phyloP scores from a whole-genome alignment of 2,797 vertebrate species.

The Pagetopsis macropterus region DNA sequence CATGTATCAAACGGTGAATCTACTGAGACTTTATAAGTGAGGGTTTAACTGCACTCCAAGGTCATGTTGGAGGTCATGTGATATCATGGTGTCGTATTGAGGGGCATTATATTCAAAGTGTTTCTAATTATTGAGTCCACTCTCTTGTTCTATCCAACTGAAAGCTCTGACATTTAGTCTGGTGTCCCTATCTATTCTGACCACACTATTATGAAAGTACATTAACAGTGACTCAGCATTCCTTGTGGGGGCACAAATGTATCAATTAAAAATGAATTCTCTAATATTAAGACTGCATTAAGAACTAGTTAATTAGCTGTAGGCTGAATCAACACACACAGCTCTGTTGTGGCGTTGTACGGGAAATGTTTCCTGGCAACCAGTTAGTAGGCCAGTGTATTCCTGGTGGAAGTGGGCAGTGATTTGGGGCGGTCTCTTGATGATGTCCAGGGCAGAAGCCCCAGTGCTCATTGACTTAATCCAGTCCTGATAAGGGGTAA shows the following conservation, averaged over 20 bases:
- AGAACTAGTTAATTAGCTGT: slow-evolving; percentile 45
- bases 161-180: slow-evolving; percentile 23
- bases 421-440: slow-evolving; percentile 60
- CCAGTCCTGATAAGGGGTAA: slow-evolving; percentile 75
- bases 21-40: not conserved
- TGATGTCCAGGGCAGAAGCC: slow-evolving; percentile 70
- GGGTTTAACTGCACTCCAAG: not conserved
- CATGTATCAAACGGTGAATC: too few relatives aligned
- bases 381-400: slow-evolving; percentile 36
- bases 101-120: not conserved
- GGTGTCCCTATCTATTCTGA: slow-evolving; percentile 14
- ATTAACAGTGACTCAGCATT: slow-evolving; percentile 15
- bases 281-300: slow-evolving; percentile 29
- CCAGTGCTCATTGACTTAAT: slow-evolving; percentile 78
- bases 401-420: slow-evolving; percentile 52
- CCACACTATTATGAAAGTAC: slow-evolving; percentile 1
- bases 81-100: not conserved
- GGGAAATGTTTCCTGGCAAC: slow-evolving; percentile 43
- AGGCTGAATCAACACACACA: slow-evolving; percentile 35
- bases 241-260: slow-evolving; percentile 22
- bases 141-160: not conserved
- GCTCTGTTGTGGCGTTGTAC: slow-evolving; percentile 37
- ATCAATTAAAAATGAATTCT: slow-evolving; percentile 46
- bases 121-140: not conserved
- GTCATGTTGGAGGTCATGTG: not conserved